Evolutionary conservation across 2,888 invertebrate species (phyloP).

Genomic region (Megamerina dolium): DNA sequence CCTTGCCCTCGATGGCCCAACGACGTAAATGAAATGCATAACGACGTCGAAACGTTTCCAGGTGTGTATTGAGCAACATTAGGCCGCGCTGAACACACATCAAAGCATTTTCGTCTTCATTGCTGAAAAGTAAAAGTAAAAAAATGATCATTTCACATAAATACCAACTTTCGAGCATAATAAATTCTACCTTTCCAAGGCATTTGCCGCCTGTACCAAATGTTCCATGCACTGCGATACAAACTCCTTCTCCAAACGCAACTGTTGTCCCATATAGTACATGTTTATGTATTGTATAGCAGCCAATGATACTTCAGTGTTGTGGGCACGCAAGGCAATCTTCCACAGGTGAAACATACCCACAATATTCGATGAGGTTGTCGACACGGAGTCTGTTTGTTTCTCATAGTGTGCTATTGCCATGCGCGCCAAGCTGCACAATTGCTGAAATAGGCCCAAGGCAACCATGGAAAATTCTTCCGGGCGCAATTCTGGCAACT

Average conservation of each 20-base stretch:
- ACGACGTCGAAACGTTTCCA: constrained; percentile 83
- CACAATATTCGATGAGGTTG: constrained; percentile 56
- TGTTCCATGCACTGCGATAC: constrained; percentile 91
- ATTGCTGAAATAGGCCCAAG: constrained; percentile 81
- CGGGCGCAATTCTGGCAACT: constrained; percentile 81
- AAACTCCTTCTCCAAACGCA: constrained; percentile 88
- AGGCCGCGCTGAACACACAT: constrained; percentile 87
- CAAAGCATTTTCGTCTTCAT: constrained; percentile 65
- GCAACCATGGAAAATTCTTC: constrained; percentile 90
- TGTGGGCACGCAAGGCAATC: constrained; percentile 83
- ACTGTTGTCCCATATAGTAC: constrained; percentile 87
- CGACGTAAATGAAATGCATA: constrained; percentile 84
- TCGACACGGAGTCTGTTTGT: constrained; percentile 38
- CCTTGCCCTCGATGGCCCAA: constrained; percentile 80
- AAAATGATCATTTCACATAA: background rate
- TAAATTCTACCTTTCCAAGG: constrained; percentile 56
- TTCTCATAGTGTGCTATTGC: constrained; percentile 65
- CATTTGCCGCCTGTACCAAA: constrained; percentile 74
- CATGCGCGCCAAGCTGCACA: constrained; percentile 80
- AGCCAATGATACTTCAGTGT: constrained; percentile 90
- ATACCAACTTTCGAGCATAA: too few species aligned
- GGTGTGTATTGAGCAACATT: constrained; percentile 80
- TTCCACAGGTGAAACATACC: constrained; percentile 95
- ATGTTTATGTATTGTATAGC: constrained; percentile 91
- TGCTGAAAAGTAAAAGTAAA: constrained; percentile 24